These are phyloP conservation scores for Protodeltote pygarga DNA, from an alignment of 2,888 invertebrate species.

Conservation along the genomic window DNA sequence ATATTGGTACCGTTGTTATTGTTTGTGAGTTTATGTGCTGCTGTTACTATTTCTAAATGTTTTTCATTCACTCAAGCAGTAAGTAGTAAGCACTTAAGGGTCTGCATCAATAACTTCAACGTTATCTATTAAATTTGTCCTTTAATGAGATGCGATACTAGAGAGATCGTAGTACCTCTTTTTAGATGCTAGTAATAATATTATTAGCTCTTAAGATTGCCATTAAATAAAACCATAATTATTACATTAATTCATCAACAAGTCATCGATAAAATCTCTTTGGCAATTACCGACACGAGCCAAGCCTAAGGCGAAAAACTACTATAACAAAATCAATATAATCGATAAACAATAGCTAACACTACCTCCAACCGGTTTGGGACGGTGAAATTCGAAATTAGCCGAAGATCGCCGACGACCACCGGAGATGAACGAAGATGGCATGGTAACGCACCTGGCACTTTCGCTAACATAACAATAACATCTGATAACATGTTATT, in stretches of 20 bases:
- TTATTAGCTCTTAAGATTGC: no score
- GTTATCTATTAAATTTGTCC: no score
- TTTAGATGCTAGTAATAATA: no score
- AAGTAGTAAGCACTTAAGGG: not conserved
- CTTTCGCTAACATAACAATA: slow-evolving; percentile 72
- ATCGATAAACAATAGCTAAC: slow-evolving; percentile 27
- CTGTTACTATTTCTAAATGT: slow-evolving; percentile 9
- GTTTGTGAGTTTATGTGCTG: slow-evolving; percentile 19
- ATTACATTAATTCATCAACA: slow-evolving; percentile 2
- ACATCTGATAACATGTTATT: slow-evolving; percentile 48
- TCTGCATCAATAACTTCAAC: not conserved
- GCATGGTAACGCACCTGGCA: slow-evolving; percentile 69
- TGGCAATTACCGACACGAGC: slow-evolving; percentile 2
- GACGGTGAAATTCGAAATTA: slow-evolving; percentile 74
- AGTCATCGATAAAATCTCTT: slow-evolving; percentile 23
- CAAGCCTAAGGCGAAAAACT: slow-evolving; percentile 22
- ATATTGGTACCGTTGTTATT: slow-evolving; percentile 33
- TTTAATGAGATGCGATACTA: no score
- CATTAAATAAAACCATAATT: no score
- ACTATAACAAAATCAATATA: slow-evolving; percentile 32
- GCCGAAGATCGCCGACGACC: slow-evolving; percentile 46
- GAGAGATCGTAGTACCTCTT: no score
- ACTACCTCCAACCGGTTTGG: slow-evolving; percentile 62
- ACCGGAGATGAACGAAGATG: no score
- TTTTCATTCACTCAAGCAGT: not conserved